Evolutionary conservation across 2,797 vertebrate species (phyloP), one percentile per base, ranked within the genome.

Genomic region (Galagoides demidoff): DNA sequence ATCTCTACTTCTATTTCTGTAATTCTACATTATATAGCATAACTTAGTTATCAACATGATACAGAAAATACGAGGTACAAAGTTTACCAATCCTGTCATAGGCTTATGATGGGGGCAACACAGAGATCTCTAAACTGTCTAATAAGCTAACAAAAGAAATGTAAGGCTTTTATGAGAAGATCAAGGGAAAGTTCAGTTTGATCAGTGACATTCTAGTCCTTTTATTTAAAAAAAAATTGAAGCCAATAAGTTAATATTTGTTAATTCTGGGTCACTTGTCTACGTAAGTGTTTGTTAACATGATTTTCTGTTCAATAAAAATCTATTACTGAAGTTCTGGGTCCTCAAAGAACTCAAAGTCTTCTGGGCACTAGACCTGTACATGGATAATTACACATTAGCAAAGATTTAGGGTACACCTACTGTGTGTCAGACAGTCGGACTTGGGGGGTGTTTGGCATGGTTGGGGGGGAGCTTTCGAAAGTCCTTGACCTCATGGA

Each of bases 131-230:
- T 82, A 78, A 79, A 66, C 23, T 95, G 39, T 39, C 5, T 87
- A 77, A 74, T 39, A 59, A 85, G 45, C 68, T 85, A 81, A 34
- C 39, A 52, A 49, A 81, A 94, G 64, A 94, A 89, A 94, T 70
- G 2, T 29, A 68, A 29, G 37, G 43, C 31, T 68, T 82, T 77
- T 49, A 61, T 77, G 68, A 90, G 49, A 78, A 70, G n/a, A 89
- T 45, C 17, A 78, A 34, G 61, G 17, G 39, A 63, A 78, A 85
- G 52, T 92, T 92, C 43, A 92, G 7, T 20, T 82, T 73, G 34
- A 74, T 49, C 59, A 64, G 23, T 76, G 45, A 76, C 2, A 31
- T 73, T 74, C 57, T 84, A 52, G 27, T 25, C 11, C 43, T 91
- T 84, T 37, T 83, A 55, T 55, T 91, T 5, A 64, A 17, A 70